phyloP scores from a whole-genome alignment of 2,888 invertebrate species.

The Folsomia manolachei region DNA sequence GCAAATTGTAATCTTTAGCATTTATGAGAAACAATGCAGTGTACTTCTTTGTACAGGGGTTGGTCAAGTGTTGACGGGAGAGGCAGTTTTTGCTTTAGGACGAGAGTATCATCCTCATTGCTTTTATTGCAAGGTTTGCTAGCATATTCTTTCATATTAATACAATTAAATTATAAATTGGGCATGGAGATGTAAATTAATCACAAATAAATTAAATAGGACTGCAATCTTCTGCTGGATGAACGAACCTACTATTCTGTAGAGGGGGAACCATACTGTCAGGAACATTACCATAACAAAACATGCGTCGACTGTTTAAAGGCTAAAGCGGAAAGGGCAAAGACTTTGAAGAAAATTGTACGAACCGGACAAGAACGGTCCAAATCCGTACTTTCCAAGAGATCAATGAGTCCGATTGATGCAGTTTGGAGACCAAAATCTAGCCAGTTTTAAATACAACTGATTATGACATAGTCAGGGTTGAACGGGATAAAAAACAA shows the following conservation, averaged over 20 bases:
- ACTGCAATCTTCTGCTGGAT: constrained; percentile 45
- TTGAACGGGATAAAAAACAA: neutral
- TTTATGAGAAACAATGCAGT: too few species aligned
- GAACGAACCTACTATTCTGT: constrained; percentile 44
- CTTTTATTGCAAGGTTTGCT: constrained; percentile 46
- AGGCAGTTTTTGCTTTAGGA: constrained; percentile 43
- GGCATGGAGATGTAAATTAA: too few species aligned
- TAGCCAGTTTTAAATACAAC: constrained; percentile 25
- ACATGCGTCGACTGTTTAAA: constrained; percentile 48
- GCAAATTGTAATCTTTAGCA: too few species aligned
- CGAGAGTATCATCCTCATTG: constrained; percentile 47
- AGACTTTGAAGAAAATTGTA: constrained; percentile 40
- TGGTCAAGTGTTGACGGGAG: constrained; percentile 43
- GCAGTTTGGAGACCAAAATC: constrained; percentile 42
- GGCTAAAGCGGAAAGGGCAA: constrained; percentile 32
- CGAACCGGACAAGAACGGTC: constrained; percentile 50
- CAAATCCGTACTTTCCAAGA: constrained; percentile 28
- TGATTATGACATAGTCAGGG: too few species aligned
- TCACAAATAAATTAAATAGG: constrained; percentile 20
- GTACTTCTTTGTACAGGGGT: too few species aligned
- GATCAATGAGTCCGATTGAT: constrained; percentile 42
- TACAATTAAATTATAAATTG: too few species aligned
- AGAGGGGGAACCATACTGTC: constrained; percentile 43
- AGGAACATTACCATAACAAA: constrained; percentile 44
- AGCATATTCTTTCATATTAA: too few species aligned